A percentile compares a stretch with the other conserved stretches of the same genome.
Evolutionary conservation across 1,140 invertebrate genomes (phyloP).

Genomic region (Drosophila watanabei): DNA sequence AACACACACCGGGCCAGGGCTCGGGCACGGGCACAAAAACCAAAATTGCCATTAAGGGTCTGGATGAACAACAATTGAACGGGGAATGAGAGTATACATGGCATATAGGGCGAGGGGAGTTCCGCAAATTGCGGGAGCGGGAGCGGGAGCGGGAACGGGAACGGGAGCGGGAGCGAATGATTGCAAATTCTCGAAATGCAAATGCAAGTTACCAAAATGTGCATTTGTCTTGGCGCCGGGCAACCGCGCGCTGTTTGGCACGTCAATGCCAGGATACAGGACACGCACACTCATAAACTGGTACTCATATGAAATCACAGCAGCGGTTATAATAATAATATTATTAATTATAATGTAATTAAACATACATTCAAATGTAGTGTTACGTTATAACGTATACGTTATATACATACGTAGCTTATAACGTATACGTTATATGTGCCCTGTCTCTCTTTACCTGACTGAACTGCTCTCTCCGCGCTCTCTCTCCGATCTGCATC

Average conservation of each 20-base stretch:
- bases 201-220: conserved; percentile 70
- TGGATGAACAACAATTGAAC: conserved; percentile 44
- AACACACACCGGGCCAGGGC: conserved; percentile 8
- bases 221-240: conserved; percentile 67
- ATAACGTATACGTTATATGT: neutral
- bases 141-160: neutral
- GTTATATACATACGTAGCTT: neutral
- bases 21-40: conserved; percentile 20
- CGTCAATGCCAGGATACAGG: conserved; percentile 60
- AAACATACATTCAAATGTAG: neutral
- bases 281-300: conserved; percentile 15
- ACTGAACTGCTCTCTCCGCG: neutral
- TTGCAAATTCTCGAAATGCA: conserved; percentile 55
- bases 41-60: conserved; percentile 53
- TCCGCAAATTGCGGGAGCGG: neutral
- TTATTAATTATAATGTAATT: neutral
- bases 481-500: neutral
- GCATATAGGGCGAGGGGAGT: neutral
- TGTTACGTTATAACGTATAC: neutral
- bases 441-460: neutral
- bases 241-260: conserved; percentile 47
- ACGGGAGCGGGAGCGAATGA: conserved; percentile 12
- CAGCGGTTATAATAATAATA: conserved; percentile 1
- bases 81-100: conserved; percentile 1
- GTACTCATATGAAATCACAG: conserved; percentile 10